A percentile compares a stretch with the other conserved stretches of the same genome.
These are phyloP conservation scores for Pelecanoides urinatrix DNA, from an alignment of 2,113 vertebrate genomes.

Conservation along the genomic window DNA sequence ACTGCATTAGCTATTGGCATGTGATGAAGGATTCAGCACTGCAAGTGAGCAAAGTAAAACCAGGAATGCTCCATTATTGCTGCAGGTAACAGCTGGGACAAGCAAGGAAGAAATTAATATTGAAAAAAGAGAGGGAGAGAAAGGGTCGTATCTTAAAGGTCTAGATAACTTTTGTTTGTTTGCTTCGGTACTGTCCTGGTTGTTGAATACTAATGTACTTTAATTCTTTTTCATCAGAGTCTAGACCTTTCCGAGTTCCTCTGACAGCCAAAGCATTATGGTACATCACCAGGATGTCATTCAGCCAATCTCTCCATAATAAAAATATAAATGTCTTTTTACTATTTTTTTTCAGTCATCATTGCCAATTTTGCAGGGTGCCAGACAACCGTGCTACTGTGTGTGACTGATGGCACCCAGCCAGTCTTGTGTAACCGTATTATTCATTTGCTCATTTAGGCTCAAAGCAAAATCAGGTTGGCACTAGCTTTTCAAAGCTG, in stretches of 20 bases:
- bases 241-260: background rate
- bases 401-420: background rate
- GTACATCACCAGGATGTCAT: background rate
- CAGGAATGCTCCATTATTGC: background rate
- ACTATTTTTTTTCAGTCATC: slow-evolving; percentile 14
- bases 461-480: background rate
- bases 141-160: background rate
- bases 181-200: background rate
- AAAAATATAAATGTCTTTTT: slow-evolving; percentile 45
- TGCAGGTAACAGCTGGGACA: background rate
- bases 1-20: background rate
- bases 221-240: background rate
- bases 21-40: background rate
- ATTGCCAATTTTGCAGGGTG: background rate
- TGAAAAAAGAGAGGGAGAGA: background rate
- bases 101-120: background rate
- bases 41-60: background rate
- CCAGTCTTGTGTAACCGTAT: background rate
- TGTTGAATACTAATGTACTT: background rate
- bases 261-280: background rate
- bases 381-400: background rate
- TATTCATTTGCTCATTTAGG: slow-evolving; percentile 6
- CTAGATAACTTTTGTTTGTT: background rate
- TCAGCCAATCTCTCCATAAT: background rate
- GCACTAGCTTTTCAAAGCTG: slow-evolving; percentile 17